Base-by-base conservation (phyloP, 2,797 vertebrate genomes). In the Gambelia wislizenii region DNA sequence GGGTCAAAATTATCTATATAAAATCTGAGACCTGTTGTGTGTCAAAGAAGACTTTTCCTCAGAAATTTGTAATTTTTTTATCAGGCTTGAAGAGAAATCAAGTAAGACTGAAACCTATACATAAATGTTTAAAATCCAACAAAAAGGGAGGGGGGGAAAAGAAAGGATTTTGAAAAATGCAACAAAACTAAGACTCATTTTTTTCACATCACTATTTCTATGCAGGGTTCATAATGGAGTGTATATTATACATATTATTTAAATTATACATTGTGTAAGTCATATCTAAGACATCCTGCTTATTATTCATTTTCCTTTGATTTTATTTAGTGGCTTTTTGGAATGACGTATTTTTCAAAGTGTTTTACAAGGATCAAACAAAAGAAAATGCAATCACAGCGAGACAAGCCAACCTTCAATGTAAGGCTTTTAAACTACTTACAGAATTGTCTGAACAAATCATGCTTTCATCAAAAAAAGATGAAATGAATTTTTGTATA, bases 331-430 rank as follows among this genome's bases (percentile, higher is more conserved):
- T 87, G 79, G 64, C 67, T 10, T 69, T 3, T 14, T 44, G 36
- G 33, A 88, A 77, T 1, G 78, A 18, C 12, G 82, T 77, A 79
- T 27, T 80, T 80, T 77, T 81, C 7, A 59, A 89, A 79, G 86
- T 3, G 0, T 76, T 52, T 83, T 52, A 74, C 1, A 87, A 77
- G 36, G 2, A 56, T 86, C 20, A 81, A 39, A 47, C 0, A 83
- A 89, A 39, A n/a, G 75, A 8, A 42, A 75, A 44, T 20, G 47
- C 22, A 47, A 18, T 16, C 14, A 86, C 42, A 83, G 85, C 59
- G 8, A 93, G 18, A 85, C 39, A 84, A 89, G 87, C 7, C 12
- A 69, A 52, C 6, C 27, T 44, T 84, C 59, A 33, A 85, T 33
- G 14, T n/a, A 44, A 27, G 5, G 75, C 18, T 52, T 89, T 80